Evolutionary conservation across 53 echinoderm and acorn worm species (phyloP).

Genomic region (Echinometra lucunter): DNA sequence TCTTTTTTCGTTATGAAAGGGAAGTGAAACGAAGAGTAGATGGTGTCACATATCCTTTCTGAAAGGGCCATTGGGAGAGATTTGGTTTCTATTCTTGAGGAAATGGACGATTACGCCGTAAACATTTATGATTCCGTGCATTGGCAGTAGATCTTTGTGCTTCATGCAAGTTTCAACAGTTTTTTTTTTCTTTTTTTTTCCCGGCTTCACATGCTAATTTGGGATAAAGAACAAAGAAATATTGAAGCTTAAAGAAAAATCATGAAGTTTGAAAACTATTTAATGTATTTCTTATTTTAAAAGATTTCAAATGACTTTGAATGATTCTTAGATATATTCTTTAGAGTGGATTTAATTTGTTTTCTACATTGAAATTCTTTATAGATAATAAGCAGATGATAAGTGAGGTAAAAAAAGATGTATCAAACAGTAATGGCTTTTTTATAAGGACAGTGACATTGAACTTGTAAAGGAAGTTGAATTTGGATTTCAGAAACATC

Average conservation of each 20-base stretch:
- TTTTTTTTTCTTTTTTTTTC: constrained; percentile 12
- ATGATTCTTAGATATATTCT: no score
- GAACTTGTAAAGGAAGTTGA: no score
- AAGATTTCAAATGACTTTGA: no score
- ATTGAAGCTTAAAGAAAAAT: neutral
- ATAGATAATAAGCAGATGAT: no score
- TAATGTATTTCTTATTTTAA: neutral
- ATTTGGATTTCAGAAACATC: no score
- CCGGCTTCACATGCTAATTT: neutral
- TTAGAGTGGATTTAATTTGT: no score
- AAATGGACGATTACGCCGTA: constrained; percentile 1
- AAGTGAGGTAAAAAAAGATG: no score
- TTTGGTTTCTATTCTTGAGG: constrained; percentile 21
- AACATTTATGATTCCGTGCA: neutral
- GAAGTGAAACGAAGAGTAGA: neutral
- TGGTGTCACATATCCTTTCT: neutral
- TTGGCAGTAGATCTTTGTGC: neutral
- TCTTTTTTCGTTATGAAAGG: neutral
- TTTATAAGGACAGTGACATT: no score
- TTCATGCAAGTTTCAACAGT: neutral
- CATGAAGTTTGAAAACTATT: neutral
- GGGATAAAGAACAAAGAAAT: neutral
- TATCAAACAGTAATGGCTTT: no score
- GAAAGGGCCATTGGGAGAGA: neutral
- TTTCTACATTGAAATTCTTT: no score